These are phyloP conservation scores for Meleagris gallopavo DNA, from an alignment of 2,113 vertebrate species.

Conservation along the genomic window DNA sequence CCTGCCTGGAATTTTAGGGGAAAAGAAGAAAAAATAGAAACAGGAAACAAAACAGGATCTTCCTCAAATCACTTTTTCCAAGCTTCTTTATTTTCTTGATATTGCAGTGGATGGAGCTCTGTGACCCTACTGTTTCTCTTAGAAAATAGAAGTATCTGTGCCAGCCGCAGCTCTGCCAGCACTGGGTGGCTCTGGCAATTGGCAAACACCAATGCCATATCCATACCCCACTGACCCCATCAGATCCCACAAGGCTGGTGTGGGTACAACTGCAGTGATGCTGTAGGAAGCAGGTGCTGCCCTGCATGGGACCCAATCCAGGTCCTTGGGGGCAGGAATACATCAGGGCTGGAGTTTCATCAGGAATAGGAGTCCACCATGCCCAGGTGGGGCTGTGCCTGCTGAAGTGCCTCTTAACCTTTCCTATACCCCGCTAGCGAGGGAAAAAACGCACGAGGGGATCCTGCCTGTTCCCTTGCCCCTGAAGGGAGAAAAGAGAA, in stretches of 20 bases:
- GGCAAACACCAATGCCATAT: accelerated
- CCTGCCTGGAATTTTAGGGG: neutral
- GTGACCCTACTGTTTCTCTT: neutral
- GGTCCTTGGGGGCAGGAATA: neutral
- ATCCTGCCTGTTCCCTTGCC: neutral
- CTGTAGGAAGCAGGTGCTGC: neutral
- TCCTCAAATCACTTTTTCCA: neutral
- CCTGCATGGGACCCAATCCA: accelerated
- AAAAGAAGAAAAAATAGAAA: neutral
- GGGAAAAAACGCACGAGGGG: neutral
- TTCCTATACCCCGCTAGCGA: neutral
- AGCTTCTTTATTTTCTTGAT: neutral
- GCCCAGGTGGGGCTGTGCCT: neutral
- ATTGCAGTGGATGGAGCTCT: neutral
- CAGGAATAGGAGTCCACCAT: neutral
- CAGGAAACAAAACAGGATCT: neutral
- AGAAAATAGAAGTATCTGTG: neutral
- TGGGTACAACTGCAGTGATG: neutral
- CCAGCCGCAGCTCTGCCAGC: neutral
- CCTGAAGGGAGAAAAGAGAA: neutral
- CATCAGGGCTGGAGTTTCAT: accelerated
- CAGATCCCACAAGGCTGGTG: neutral
- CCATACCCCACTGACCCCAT: neutral
- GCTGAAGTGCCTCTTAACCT: conserved; percentile 57
- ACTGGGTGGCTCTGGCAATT: neutral